Evolutionary conservation across 1,140 invertebrate genomes (phyloP), one percentile per base, ranked within the genome.

Genomic region (Aethina tumida): DNA sequence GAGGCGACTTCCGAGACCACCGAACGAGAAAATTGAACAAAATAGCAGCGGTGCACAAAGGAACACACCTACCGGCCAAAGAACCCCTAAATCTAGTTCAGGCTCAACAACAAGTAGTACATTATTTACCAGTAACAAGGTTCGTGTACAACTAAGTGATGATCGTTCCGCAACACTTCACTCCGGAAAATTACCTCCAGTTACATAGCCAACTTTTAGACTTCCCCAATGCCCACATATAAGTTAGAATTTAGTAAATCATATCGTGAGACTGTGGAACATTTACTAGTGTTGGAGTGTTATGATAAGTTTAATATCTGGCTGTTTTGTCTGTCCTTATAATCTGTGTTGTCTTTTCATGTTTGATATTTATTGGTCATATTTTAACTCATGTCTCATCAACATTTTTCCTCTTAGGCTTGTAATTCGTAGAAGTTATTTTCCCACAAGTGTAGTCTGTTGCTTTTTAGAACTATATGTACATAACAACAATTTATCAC

Each of bases 1-100:
- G 27, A 71, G 94, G 34, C 72, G 92, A 27, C 68, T 97, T 49
- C 92, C 94, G 3, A 77, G 88, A 42, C 81, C 89, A 8, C 92
- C 94, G 16, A 76, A 80, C 54, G 75, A 76, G 53, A 66, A 47
- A 21, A 2, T 45, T 39, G 41, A 55, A 20, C 37, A 55, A 47
- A 41, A 45, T 43, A 30, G 45, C 46, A 32, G 43, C 9, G 35
- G 44, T 4, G 35, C 39, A 2, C 31, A 36, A 5, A 47, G 44
- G 21, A 46, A 25, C 17, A 45, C 43, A 9, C 45, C 47, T 5
- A 50, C 41, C 12, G 43, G 39, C 9, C 47, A 43, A 21, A 35
- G 47, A 18, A 49, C 47, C n/a, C 47, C 47, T 17, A 49, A 49
- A 40, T 24, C 36, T n/a, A n/a, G n/a, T n/a, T 8, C 36, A 39